phyloP scores from a whole-genome alignment of 2,888 invertebrate genomes.

The Drepana falcataria region DNA sequence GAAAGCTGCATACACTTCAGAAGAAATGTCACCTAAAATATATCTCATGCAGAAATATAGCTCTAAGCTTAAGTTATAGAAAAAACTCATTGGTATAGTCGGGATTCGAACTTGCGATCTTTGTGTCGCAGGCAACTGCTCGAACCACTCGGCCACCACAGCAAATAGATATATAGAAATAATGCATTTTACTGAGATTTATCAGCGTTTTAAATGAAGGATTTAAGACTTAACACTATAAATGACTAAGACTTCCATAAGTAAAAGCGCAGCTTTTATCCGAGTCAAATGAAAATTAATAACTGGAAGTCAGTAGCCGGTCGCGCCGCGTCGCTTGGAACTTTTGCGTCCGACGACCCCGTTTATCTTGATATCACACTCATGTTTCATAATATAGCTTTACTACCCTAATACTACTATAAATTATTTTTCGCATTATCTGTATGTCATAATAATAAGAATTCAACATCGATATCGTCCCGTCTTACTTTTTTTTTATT shows the following conservation, averaged over 20 bases:
- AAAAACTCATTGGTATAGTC: too few species aligned
- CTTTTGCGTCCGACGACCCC: constrained; percentile 38
- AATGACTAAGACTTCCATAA: constrained; percentile 30
- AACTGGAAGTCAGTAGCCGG: constrained; percentile 36
- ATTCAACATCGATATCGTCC: not conserved
- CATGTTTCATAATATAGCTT: constrained; percentile 20
- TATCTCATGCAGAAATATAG: too few species aligned
- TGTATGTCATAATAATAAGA: not conserved
- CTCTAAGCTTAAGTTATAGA: too few species aligned
- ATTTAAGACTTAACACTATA: constrained; percentile 13
- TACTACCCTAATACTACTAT: constrained; percentile 12
- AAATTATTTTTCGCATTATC: constrained; percentile 5
- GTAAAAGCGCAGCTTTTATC: constrained; percentile 38
- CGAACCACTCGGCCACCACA: too few species aligned
- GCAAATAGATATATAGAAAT: too few species aligned
- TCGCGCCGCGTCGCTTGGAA: constrained; percentile 23
- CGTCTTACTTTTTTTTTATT: too few species aligned
- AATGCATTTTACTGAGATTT: too few species aligned
- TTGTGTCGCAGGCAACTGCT: too few species aligned
- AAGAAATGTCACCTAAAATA: too few species aligned
- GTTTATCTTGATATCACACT: constrained; percentile 39
- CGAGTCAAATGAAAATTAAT: constrained; percentile 63
- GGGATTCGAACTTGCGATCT: too few species aligned
- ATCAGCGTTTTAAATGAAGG: too few species aligned
- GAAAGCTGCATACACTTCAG: too few species aligned